These are phyloP conservation scores for Seladonia tumulorum DNA, from an alignment of 2,888 invertebrate species.

Conservation along the genomic window DNA sequence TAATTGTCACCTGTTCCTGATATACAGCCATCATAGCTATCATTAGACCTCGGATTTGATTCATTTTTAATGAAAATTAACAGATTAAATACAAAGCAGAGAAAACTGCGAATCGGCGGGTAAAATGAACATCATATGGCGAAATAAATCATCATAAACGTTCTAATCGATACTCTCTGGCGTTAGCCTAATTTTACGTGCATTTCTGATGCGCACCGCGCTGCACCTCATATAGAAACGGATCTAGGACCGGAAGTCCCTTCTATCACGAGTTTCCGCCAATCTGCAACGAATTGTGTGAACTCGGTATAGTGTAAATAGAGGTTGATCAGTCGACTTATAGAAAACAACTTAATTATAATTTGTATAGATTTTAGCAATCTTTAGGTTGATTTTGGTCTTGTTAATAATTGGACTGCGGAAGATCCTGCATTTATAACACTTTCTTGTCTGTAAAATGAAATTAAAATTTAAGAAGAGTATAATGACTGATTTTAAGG, in stretches of 20 bases:
- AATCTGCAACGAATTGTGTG: background rate
- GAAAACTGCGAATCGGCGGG: no score
- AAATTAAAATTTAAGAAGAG: background rate
- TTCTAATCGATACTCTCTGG: background rate
- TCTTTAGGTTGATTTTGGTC: conserved; percentile 37
- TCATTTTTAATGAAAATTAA: no score
- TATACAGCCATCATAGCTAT: no score
- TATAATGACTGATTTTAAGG: background rate
- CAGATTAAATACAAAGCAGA: no score
- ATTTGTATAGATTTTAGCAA: conserved; percentile 7
- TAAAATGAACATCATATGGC: background rate
- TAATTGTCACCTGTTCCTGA: no score
- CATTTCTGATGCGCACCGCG: background rate
- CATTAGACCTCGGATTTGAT: no score
- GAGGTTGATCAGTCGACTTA: conserved; percentile 25
- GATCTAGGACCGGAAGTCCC: background rate
- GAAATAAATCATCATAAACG: background rate
- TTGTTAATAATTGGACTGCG: conserved; percentile 11
- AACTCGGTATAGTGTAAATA: conserved; percentile 36
- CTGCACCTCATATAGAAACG: background rate
- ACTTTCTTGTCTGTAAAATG: background rate
- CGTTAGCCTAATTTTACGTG: background rate
- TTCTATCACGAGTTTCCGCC: background rate
- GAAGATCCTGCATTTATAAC: background rate
- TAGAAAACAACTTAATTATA: conserved; percentile 18